A percentile compares a stretch with the other conserved stretches of the same genome.
Evolutionary conservation across 1,140 invertebrate species (phyloP).

Genomic region (Neodiprion pinetum): DNA sequence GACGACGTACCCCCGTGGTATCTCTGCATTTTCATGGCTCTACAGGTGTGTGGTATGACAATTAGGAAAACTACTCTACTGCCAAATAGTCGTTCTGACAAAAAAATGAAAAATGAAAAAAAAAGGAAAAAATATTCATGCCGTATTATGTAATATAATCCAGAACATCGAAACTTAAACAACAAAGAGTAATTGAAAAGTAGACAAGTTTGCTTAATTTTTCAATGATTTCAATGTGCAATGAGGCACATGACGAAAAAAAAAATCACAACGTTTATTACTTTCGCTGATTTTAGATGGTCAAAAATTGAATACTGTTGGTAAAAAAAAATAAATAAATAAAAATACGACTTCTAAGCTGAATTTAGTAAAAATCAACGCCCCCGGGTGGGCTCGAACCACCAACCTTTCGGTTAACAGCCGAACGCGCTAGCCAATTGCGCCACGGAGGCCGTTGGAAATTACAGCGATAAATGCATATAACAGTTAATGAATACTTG

Average conservation of each 20-base stretch:
- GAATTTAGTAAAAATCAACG: conserved; percentile 53
- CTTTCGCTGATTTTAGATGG: too few relatives aligned
- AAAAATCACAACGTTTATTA: too few relatives aligned
- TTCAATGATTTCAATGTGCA: too few relatives aligned
- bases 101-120: neutral
- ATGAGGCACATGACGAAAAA: too few relatives aligned
- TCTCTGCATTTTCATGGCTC: conserved; percentile 80
- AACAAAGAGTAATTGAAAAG: too few relatives aligned
- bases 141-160: neutral
- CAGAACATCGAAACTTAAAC: neutral
- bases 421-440: conserved; percentile 32
- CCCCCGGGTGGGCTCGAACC: conserved; percentile 85
- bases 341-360: neutral
- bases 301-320: too few relatives aligned
- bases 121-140: neutral
- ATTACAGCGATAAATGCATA: conserved; percentile 27
- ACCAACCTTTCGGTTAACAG: conserved; percentile 88
- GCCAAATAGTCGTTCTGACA: neutral
- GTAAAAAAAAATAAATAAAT: too few relatives aligned
- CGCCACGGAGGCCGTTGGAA: conserved; percentile 8
- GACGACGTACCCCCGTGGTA: conserved; percentile 87
- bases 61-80: neutral
- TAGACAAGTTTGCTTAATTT: too few relatives aligned
- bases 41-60: conserved; percentile 69
- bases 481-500: neutral